A percentile compares a stretch with the other conserved stretches of the same genome.
Evolutionary conservation across 2,113 vertebrate genomes (phyloP).

Genomic region (Chionomys nivalis): DNA sequence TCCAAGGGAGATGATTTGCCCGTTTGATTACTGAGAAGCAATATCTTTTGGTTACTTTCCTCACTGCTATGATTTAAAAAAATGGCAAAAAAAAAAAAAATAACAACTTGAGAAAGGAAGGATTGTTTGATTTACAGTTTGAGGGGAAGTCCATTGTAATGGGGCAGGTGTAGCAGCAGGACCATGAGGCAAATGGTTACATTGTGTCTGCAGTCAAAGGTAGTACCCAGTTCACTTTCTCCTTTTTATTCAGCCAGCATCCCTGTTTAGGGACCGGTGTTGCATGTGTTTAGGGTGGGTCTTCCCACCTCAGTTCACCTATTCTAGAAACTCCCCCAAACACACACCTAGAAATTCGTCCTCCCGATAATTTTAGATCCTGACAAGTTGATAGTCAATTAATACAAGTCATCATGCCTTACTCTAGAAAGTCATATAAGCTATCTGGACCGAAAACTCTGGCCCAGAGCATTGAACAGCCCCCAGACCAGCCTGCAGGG

Average conservation of each 20-base stretch:
- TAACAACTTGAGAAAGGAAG: not conserved
- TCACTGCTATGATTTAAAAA: not conserved
- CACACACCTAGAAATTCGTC: not conserved
- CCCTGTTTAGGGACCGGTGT: not conserved
- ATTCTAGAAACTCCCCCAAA: not conserved
- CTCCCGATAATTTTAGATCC: not conserved
- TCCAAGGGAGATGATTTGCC: too few species aligned
- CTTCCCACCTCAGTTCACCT: not conserved
- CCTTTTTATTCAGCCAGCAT: not conserved
- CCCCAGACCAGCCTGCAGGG: rapidly evolving
- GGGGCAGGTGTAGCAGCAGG: too few species aligned
- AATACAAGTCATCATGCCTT: not conserved
- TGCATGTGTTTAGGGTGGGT: not conserved
- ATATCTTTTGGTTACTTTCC: not conserved
- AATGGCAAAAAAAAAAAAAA: not conserved
- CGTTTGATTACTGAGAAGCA: rapidly evolving
- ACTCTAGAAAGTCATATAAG: not conserved
- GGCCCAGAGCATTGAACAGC: rapidly evolving
- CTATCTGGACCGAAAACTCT: not conserved
- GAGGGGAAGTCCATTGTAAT: not conserved
- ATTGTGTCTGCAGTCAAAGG: not conserved
- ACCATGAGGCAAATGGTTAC: too few species aligned
- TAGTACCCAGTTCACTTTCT: not conserved
- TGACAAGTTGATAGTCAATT: not conserved
- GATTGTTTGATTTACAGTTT: too few species aligned